Conservation (phyloP, 2,888 invertebrate genomes). For the Glaucopsyche alexis region DNA sequence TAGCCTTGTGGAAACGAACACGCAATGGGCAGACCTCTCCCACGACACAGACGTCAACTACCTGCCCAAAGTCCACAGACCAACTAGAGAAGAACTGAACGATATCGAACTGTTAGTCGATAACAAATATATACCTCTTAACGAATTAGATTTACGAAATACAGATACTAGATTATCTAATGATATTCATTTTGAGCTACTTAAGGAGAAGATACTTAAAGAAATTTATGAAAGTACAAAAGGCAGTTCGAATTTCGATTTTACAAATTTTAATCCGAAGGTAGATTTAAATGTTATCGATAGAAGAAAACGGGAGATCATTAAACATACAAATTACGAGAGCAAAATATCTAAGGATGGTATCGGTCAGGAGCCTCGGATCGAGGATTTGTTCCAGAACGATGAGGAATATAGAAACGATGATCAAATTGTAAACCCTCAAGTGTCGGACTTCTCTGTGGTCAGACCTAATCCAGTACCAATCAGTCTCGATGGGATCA, state of each 20-base stretch:
- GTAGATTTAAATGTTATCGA: conserved; percentile 26
- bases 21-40: conserved; percentile 59
- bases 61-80: conserved; percentile 47
- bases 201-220: conserved; percentile 9
- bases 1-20: conserved; percentile 36
- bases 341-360: conserved; percentile 32
- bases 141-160: conserved; percentile 28
- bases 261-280: conserved; percentile 19
- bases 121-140: conserved; percentile 38
- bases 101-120: conserved; percentile 55
- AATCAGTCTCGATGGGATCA: conserved; percentile 73
- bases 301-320: conserved; percentile 40
- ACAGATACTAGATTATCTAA: conserved; percentile 20
- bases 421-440: conserved; percentile 35
- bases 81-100: conserved; percentile 50
- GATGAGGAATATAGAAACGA: conserved; percentile 33
- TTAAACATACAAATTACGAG: conserved; percentile 35
- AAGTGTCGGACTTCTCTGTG: conserved; percentile 45
- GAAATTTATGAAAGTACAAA: conserved; percentile 15
- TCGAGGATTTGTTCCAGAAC: conserved; percentile 34
- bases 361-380: conserved; percentile 30
- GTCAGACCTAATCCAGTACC: conserved; percentile 43
- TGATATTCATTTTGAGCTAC: conserved; percentile 18
- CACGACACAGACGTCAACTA: conserved; percentile 68
- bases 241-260: conserved; percentile 13